Base-by-base conservation (phyloP, 2,113 vertebrate species). In the Rhea americana region DNA sequence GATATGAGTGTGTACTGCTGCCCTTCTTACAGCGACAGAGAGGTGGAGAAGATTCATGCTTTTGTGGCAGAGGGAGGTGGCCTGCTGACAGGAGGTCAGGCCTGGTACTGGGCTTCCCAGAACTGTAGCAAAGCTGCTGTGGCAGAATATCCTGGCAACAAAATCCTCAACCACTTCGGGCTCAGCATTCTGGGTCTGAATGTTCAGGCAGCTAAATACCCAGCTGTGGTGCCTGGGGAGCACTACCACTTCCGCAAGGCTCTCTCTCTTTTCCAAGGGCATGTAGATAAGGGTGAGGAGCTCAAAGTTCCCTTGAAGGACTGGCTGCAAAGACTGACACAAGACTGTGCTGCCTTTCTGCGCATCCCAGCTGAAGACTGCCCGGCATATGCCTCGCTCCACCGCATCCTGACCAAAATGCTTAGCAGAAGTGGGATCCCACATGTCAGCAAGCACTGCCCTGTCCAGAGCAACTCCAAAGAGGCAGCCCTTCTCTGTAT, bases 121-220 rank as follows among this genome's bases (percentile, higher is more conserved):
- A 96, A 98, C 89, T 8, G 8, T 0, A 84, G 91, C 12, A 63
- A 95, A 82, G 97, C 96, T 4, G 96, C 97, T 5, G 78, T 97
- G 82, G 96, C 97, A 7, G 22, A 93, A 5, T 98, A 98, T 47
- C 91, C 98, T 37, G 98, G 98, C 74, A 99, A 99, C 95, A 98
- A 96, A 73, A 98, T 99, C 74, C 97, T 99, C 65, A 99, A 97
- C 92, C 94, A 94, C 73, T 98, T 99, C 85, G 99, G 99, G 47
- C 89, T 99, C 91, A 98, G 98, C 85, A 83, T 99, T 65, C 82
- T 98, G 90, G 96, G 81, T 20, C 73, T 88, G 43, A 98, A 92
- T 0, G 43, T 97, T 45, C 9, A 1, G 1, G 93, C 93, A 1
- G 98, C 96, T 6, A 37, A 59, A 26, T 96, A 96, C 93, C 96